phyloP scores from a whole-genome alignment of 1,140 invertebrate species.

The Drosophila nannoptera region DNA sequence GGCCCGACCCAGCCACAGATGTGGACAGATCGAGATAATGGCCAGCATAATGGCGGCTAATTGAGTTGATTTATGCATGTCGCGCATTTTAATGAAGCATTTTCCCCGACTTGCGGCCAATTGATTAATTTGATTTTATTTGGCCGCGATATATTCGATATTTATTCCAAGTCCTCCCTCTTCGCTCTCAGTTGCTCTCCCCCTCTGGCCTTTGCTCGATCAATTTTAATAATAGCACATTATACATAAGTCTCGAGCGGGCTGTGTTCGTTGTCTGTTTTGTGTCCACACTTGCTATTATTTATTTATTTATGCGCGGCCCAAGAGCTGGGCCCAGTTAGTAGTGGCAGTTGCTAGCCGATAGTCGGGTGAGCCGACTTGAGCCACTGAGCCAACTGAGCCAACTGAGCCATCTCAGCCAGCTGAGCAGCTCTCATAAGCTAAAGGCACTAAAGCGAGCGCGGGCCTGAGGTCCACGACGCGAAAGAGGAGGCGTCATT shows the following conservation, averaged over 20 bases:
- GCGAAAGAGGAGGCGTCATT: slow-evolving; percentile 48
- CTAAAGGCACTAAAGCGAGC: not conserved
- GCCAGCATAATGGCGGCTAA: slow-evolving; percentile 69
- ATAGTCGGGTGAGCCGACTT: slow-evolving; percentile 1
- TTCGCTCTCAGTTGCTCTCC: slow-evolving; percentile 26
- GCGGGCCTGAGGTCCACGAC: not conserved
- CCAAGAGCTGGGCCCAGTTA: slow-evolving; percentile 4
- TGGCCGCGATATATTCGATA: slow-evolving; percentile 48
- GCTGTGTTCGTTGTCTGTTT: slow-evolving; percentile 61
- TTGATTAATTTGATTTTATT: slow-evolving; percentile 76
- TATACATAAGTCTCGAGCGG: slow-evolving; percentile 36
- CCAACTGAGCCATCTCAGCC: slow-evolving; percentile 13
- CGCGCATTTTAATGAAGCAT: slow-evolving; percentile 56
- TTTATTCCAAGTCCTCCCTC: slow-evolving; percentile 29
- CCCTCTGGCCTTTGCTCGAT: slow-evolving; percentile 58
- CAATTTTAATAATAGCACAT: slow-evolving; percentile 66
- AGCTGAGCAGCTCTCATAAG: slow-evolving; percentile 29
- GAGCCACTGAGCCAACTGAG: slow-evolving; percentile 7
- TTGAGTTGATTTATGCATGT: slow-evolving; percentile 76
- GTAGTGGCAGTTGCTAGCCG: slow-evolving; percentile 11
- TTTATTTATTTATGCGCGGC: slow-evolving; percentile 69
- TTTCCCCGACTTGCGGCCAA: slow-evolving; percentile 26
- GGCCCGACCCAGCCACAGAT: not conserved
- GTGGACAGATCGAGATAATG: slow-evolving; percentile 24
- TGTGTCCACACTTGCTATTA: slow-evolving; percentile 73